phyloP scores from a whole-genome alignment of 2,113 vertebrate genomes.

The human region DNA sequence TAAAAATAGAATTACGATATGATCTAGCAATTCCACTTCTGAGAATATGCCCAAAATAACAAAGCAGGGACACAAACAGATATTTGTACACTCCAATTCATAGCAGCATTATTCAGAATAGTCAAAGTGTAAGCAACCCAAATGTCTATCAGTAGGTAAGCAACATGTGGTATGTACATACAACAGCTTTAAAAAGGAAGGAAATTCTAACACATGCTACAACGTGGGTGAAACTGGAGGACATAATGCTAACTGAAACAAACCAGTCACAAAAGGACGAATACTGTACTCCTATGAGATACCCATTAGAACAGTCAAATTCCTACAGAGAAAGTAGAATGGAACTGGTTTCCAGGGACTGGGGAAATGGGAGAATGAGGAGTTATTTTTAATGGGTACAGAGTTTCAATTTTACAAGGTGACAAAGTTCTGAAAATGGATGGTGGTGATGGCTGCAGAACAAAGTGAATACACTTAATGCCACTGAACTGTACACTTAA shows the following conservation, averaged over 20 bases:
- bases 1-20: not conserved
- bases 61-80: not conserved
- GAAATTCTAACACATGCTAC: not conserved
- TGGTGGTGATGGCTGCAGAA: not conserved
- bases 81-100: not conserved
- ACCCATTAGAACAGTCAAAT: not conserved
- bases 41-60: not conserved
- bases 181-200: not conserved
- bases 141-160: not conserved
- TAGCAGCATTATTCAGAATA: not conserved
- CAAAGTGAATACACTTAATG: not conserved
- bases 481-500: not conserved
- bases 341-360: not conserved
- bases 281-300: not conserved
- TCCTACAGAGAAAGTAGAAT: not conserved
- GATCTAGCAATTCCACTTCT: not conserved
- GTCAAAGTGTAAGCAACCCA: not conserved
- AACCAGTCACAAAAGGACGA: not conserved
- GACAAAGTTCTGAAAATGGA: not conserved
- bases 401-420: slow-evolving; percentile 3
- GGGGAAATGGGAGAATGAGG: not conserved
- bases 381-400: not conserved
- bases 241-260: not conserved
- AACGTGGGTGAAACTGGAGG: not conserved
- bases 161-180: not conserved